A percentile compares a stretch with the other conserved stretches of the same genome.
Evolutionary conservation across 2,113 vertebrate genomes (phyloP).

Genomic region (Syngnathoides biaculeatus): DNA sequence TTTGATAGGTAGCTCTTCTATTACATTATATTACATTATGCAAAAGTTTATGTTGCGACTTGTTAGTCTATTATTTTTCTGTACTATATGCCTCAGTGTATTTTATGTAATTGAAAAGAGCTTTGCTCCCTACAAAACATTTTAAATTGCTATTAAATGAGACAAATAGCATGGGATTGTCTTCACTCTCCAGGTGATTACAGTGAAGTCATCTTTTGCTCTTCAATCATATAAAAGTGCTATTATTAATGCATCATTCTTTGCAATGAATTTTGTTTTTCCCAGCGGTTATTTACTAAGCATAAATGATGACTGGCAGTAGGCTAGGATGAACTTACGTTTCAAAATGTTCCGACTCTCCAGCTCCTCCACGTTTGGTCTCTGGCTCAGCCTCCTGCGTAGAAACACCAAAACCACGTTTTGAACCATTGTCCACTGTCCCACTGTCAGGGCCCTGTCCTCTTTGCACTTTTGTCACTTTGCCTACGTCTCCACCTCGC

Average conservation of each 20-base stretch:
- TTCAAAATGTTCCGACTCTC: conserved; percentile 96
- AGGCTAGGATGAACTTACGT: conserved; percentile 79
- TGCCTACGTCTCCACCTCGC: conserved; percentile 68
- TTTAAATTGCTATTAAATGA: background rate
- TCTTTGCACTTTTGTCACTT: conserved; percentile 40
- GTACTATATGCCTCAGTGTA: background rate
- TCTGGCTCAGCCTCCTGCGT: conserved; percentile 97
- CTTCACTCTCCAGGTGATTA: background rate
- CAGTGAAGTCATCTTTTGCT: conserved; percentile 18
- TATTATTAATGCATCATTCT: conserved; percentile 11
- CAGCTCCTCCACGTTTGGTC: conserved; percentile 94
- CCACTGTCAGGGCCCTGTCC: background rate
- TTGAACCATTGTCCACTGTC: conserved; percentile 80
- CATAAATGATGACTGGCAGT: background rate
- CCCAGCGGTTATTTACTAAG: no score
- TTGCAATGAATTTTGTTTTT: background rate
- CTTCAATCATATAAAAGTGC: conserved; percentile 37
- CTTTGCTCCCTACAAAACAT: background rate
- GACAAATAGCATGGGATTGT: background rate
- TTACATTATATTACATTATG: no score
- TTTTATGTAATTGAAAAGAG: background rate
- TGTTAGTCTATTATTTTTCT: background rate
- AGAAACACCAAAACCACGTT: conserved; percentile 93
- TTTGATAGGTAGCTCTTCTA: no score
- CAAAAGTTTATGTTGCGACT: background rate